Percentiles rank a stretch among this genome's conserved stretches.
Conservation (phyloP, 1,140 invertebrate genomes). For the Lineus longissimus region DNA sequence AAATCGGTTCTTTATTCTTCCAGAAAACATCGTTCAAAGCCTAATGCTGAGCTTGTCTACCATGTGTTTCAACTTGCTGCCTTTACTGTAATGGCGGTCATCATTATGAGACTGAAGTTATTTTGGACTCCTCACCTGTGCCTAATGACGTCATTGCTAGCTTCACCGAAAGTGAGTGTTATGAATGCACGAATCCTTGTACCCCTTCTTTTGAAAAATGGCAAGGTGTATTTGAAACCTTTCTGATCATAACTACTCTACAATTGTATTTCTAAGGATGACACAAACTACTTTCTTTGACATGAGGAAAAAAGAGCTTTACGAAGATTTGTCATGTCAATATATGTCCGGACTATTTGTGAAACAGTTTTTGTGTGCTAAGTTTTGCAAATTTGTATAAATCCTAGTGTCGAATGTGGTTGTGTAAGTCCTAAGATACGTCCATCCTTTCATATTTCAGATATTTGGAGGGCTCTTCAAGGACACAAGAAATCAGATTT, state of each 20-base stretch:
- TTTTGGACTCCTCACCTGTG: constrained; percentile 80
- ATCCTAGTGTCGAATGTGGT: too few species aligned
- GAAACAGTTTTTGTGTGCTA: not conserved
- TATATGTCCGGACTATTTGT: too few species aligned
- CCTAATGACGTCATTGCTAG: constrained; percentile 64
- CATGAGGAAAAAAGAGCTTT: too few species aligned
- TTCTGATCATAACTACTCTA: too few species aligned
- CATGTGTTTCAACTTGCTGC: constrained; percentile 66
- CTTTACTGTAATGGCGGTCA: constrained; percentile 69
- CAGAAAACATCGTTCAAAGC: constrained; percentile 28
- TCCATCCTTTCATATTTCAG: too few species aligned
- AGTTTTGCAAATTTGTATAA: too few species aligned
- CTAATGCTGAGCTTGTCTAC: constrained; percentile 60
- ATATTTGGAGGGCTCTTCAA: constrained; percentile 35
- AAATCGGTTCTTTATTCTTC: constrained; percentile 8
- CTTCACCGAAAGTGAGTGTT: constrained; percentile 55
- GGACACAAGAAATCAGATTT: constrained; percentile 16
- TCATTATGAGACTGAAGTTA: constrained; percentile 81
- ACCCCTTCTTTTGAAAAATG: too few species aligned
- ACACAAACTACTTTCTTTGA: too few species aligned
- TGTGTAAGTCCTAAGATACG: too few species aligned
- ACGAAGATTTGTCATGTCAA: too few species aligned
- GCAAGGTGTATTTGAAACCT: too few species aligned
- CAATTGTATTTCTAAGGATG: too few species aligned
- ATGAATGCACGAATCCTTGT: not conserved